Evolutionary conservation across 2,888 invertebrate species (phyloP), one percentile per base, ranked within the genome.

Genomic region (Parnassius smintheus): DNA sequence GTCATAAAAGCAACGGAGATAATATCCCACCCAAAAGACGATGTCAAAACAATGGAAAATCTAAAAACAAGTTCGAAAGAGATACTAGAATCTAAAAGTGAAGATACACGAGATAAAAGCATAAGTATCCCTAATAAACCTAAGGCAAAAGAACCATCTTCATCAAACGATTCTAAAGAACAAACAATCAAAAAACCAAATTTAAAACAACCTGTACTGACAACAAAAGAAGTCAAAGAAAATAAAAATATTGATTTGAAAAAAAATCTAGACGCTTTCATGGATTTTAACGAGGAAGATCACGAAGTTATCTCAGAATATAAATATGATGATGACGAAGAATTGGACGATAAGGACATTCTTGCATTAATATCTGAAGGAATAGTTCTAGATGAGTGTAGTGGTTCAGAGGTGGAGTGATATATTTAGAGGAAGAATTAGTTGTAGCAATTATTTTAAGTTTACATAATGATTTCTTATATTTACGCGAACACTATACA

Each of bases 351-450:
- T 67, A 73, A 79, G 48, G 88, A 85, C 62, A 88, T 90, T 45
- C 67, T 88, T 1, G 84, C 85, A 2, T 68, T 89, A n/a, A 78
- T 90, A 71, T 83, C 86, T 1, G 75, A 77, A 55, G 88, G 85
- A 1, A 86, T 90, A 4, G 77, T 89, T 12, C 66, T 90, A 46
- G 90, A 90, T 56, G 86, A 89, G 68, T 91, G 88, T 61, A 78
- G 77, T 64, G 86, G 83, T 2, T 85, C 88, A 22, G 82, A 77
- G 7, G 82, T 85, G 56, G 80, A 74, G 18, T 18, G 18, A 18
- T 18, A 18, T 18, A 18, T 18, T 18, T 18, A 18, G 18, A 18
- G 18, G 18, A 18, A 18, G 18, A 18, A 18, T 18, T 18, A 18
- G 18, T 1, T 18, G 18, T 18, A 18, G 18, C 18, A 18, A 18